Evolutionary conservation across 2,888 invertebrate genomes (phyloP).

Genomic region (Torymus aiolomorphi): DNA sequence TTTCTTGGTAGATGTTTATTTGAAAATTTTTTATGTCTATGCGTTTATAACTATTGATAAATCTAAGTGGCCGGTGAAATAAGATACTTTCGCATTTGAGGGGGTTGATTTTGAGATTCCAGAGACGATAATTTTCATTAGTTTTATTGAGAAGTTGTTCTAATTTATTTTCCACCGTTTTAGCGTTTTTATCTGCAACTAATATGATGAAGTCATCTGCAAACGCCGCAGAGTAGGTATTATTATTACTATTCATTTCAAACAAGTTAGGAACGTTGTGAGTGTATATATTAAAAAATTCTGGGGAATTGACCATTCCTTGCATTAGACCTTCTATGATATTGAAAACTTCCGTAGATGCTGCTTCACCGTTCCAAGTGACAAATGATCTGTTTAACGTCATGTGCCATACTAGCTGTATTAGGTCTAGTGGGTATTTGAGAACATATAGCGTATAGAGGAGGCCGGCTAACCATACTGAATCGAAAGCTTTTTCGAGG

Average conservation of each 20-base stretch:
- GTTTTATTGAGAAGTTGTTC: neutral
- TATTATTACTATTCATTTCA: too few species aligned
- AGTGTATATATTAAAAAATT: too few species aligned
- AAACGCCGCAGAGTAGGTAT: too few species aligned
- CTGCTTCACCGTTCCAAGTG: neutral
- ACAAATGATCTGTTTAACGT: neutral
- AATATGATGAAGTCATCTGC: too few species aligned
- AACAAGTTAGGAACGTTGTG: too few species aligned
- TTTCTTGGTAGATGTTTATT: neutral
- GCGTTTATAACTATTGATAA: neutral
- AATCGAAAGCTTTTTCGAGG: constrained; percentile 11
- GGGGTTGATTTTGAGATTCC: constrained; percentile 42
- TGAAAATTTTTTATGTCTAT: neutral
- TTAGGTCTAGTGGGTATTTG: neutral
- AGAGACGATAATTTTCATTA: neutral
- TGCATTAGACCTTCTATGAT: too few species aligned
- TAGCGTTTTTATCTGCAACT: too few species aligned
- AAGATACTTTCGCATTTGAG: constrained; percentile 39
- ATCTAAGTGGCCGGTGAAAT: neutral
- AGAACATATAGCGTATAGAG: neutral
- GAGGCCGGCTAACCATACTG: too few species aligned
- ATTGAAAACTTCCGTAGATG: too few species aligned
- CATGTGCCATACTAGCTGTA: neutral
- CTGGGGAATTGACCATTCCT: too few species aligned
- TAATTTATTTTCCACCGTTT: too few species aligned